phyloP scores from a whole-genome alignment of 2,113 vertebrate species.

The Dicerorhinus sumatrensis region DNA sequence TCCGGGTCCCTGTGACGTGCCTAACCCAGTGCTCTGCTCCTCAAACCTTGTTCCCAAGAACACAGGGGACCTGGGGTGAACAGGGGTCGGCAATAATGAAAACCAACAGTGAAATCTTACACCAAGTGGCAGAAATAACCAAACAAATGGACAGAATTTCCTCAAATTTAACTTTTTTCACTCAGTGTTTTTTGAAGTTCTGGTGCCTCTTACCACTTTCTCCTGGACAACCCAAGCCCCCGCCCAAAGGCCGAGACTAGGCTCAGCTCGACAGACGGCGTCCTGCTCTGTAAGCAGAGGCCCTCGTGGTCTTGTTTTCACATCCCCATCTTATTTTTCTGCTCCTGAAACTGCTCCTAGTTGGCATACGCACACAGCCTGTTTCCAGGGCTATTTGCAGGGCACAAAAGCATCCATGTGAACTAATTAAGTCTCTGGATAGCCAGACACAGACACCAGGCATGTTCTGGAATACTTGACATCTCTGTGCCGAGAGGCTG shows the following conservation, averaged over 20 bases:
- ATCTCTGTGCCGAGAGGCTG: background rate
- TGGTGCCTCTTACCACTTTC: background rate
- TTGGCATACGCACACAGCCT: background rate
- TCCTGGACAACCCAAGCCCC: background rate
- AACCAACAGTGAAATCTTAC: background rate
- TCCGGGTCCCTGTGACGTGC: background rate
- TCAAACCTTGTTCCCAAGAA: background rate
- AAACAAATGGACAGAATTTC: background rate
- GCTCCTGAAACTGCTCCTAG: background rate
- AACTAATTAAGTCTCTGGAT: background rate
- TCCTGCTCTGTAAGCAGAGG: background rate
- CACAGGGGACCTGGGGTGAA: no score
- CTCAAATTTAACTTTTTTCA: background rate
- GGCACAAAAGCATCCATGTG: rapidly evolving
- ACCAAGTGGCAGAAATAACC: background rate
- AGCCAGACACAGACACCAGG: background rate
- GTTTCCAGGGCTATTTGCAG: background rate
- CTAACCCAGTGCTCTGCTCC: background rate
- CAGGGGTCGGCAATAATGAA: background rate
- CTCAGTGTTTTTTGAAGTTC: background rate
- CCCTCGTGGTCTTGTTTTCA: background rate
- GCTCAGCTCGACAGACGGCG: background rate
- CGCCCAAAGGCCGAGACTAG: background rate
- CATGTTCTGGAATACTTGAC: background rate
- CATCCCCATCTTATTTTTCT: background rate